A percentile compares a stretch with the other conserved stretches of the same genome.
These are phyloP conservation scores for Onthophagus taurus DNA, from an alignment of 1,140 invertebrate species.

Conservation along the genomic window DNA sequence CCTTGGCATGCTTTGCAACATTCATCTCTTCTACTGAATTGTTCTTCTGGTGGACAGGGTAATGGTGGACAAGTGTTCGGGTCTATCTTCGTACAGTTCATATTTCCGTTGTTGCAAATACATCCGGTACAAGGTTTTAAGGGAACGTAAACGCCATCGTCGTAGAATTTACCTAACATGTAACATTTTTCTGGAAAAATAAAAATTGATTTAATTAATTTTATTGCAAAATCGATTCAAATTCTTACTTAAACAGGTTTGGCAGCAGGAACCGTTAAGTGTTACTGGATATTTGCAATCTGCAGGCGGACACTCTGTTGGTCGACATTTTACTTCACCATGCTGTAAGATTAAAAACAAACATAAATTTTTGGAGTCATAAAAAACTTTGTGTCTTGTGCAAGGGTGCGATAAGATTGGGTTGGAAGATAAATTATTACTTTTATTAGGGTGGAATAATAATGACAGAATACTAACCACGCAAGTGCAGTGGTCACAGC, in stretches of 20 bases:
- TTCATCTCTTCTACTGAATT: constrained; percentile 70
- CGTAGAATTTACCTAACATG: constrained; percentile 64
- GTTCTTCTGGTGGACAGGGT: constrained; percentile 65
- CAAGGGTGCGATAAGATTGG: neutral
- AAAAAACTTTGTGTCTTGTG: neutral
- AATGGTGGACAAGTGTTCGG: constrained; percentile 70
- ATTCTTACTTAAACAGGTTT: constrained; percentile 78
- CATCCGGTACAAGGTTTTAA: constrained; percentile 65
- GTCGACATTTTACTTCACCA: constrained; percentile 70
- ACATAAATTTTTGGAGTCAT: neutral
- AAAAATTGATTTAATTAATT: neutral
- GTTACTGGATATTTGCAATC: constrained; percentile 71
- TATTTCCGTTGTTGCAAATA: constrained; percentile 67
- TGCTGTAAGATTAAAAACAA: constrained; percentile 49
- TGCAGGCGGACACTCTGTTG: constrained; percentile 61
- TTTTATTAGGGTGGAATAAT: no score
- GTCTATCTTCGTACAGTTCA: constrained; percentile 66
- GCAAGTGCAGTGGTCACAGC: constrained; percentile 74
- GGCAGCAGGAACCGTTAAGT: constrained; percentile 72
- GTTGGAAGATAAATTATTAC: neutral
- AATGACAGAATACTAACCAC: constrained; percentile 49
- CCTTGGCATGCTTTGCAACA: constrained; percentile 89
- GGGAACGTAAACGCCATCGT: constrained; percentile 70
- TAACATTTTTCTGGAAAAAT: constrained; percentile 61
- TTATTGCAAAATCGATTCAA: constrained; percentile 1